Conservation (phyloP, 2,797 vertebrate genomes). For the Nyctalus aviator region DNA sequence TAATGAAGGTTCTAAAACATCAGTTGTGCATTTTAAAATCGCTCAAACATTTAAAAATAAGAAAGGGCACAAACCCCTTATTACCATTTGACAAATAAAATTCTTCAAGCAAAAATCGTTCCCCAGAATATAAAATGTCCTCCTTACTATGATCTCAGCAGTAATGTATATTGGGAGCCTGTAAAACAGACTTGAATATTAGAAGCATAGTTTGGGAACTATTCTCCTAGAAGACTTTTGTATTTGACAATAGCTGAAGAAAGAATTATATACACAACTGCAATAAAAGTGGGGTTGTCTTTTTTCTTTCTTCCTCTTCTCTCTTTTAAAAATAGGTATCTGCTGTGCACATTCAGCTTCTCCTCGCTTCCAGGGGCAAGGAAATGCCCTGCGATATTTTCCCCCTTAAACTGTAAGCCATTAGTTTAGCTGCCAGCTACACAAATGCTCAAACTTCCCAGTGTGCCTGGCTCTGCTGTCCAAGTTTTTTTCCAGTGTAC, state of each 20-base stretch:
- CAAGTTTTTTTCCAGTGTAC: conserved; percentile 78
- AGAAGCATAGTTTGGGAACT: conserved; percentile 66
- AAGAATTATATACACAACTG: conserved; percentile 59
- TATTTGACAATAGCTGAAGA: conserved; percentile 73
- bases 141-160: conserved; percentile 74
- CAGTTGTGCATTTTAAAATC: conserved; percentile 60
- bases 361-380: conserved; percentile 69
- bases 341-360: conserved; percentile 73
- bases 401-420: conserved; percentile 71
- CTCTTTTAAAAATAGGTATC: neutral
- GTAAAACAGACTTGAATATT: conserved; percentile 71
- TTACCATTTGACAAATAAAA: conserved; percentile 76
- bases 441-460: conserved; percentile 83
- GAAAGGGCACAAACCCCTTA: conserved; percentile 63
- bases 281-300: conserved; percentile 70
- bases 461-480: conserved; percentile 79
- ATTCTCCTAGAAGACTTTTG: conserved; percentile 72
- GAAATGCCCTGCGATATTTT: conserved; percentile 67
- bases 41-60: conserved; percentile 75
- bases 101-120: conserved; percentile 71
- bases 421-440: conserved; percentile 81
- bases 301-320: conserved; percentile 54
- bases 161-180: conserved; percentile 36
- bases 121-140: conserved; percentile 70
- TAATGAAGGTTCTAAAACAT: conserved; percentile 62